phyloP scores from a whole-genome alignment of 2,888 invertebrate genomes.

The Operophtera brumata region DNA sequence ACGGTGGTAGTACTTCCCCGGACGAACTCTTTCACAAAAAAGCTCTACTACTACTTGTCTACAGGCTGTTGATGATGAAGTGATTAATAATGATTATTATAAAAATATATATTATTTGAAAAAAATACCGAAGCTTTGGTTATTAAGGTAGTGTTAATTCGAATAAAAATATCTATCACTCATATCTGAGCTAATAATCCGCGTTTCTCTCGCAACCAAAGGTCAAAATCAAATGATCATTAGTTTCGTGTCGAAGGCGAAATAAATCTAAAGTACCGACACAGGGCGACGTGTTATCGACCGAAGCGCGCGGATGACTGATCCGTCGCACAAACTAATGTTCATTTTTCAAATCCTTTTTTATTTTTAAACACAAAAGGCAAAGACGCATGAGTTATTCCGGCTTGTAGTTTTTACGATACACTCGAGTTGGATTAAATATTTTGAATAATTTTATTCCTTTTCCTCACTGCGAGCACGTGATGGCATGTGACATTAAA shows the following conservation, averaged over 20 bases:
- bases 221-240: conserved; percentile 65
- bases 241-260: conserved; percentile 50
- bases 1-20: no score
- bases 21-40: no score
- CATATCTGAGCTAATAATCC: conserved; percentile 19
- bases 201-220: conserved; percentile 30
- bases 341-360: conserved; percentile 69
- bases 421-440: conserved; percentile 73
- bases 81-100: neutral
- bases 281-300: conserved; percentile 65
- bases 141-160: conserved; percentile 9
- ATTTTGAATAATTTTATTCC: conserved; percentile 69
- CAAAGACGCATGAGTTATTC: conserved; percentile 74
- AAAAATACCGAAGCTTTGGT: neutral
- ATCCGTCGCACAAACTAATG: conserved; percentile 75
- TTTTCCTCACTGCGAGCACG: conserved; percentile 57
- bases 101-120: neutral
- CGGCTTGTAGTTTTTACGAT: conserved; percentile 77
- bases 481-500: conserved; percentile 81
- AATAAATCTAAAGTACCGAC: conserved; percentile 54
- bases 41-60: no score
- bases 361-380: conserved; percentile 71
- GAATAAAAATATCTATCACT: conserved; percentile 25
- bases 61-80: no score
- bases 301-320: conserved; percentile 72